Conservation (phyloP, 2,888 invertebrate species). For the Thymelicus sylvestris region DNA sequence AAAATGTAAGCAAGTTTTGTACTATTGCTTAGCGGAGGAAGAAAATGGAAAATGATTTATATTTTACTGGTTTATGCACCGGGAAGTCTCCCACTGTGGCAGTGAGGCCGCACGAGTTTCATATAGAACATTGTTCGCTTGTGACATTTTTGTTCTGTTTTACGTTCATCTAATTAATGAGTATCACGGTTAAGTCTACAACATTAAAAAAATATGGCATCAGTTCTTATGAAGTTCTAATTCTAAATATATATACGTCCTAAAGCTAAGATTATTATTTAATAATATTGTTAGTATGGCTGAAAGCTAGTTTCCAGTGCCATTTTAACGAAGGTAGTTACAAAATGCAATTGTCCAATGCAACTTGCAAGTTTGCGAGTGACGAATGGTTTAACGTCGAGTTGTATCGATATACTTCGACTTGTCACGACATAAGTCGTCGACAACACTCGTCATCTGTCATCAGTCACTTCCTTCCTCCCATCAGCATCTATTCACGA, state of each 20-base stretch:
- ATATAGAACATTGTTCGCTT: slow-evolving; percentile 65
- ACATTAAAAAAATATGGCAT: slow-evolving; percentile 50
- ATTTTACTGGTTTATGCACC: not conserved
- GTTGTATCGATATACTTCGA: not conserved
- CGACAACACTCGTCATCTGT: not conserved
- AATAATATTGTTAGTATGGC: slow-evolving; percentile 45
- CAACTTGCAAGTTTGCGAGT: slow-evolving; percentile 9
- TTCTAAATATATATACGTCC: slow-evolving; percentile 49
- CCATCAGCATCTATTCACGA: not conserved
- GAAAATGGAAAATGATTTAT: slow-evolving; percentile 12
- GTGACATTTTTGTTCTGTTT: slow-evolving; percentile 75
- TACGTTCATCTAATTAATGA: slow-evolving; percentile 63
- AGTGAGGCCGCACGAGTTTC: slow-evolving; percentile 36
- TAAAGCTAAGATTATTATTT: slow-evolving; percentile 48
- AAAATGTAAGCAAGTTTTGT: slow-evolving; percentile 33
- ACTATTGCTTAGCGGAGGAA: slow-evolving; percentile 31
- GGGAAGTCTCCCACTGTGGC: not conserved
- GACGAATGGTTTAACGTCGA: not conserved
- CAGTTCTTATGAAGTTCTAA: slow-evolving; percentile 41
- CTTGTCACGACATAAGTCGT: not conserved
- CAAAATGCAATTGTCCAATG: slow-evolving; percentile 17
- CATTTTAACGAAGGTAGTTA: slow-evolving; percentile 28
- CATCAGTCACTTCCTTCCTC: not conserved
- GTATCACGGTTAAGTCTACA: slow-evolving; percentile 70
- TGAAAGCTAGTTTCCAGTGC: slow-evolving; percentile 39